phyloP scores from a whole-genome alignment of 1,140 invertebrate species.

The Zaprionus nigranus region DNA sequence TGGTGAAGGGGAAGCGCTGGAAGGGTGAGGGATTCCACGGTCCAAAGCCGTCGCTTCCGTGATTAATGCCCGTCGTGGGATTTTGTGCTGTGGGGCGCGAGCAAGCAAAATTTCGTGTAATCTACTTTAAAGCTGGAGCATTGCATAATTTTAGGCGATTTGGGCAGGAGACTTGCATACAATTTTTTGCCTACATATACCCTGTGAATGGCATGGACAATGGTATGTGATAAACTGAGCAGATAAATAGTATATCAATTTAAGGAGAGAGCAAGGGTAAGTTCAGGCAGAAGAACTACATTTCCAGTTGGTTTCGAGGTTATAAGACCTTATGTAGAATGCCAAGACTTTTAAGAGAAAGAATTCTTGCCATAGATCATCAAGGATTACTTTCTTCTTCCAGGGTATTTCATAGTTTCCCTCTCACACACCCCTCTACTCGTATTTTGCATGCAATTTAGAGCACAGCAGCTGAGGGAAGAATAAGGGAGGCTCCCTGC shows the following conservation, averaged over 20 bases:
- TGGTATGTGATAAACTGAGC: neutral
- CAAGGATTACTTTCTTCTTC: neutral
- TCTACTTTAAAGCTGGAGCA: constrained; percentile 78
- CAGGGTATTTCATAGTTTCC: neutral
- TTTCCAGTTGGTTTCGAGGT: no score
- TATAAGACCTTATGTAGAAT: no score
- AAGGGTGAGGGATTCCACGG: neutral
- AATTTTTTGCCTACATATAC: neutral
- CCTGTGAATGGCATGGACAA: neutral
- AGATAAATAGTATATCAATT: neutral
- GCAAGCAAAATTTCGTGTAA: constrained; percentile 73
- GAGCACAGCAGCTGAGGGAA: constrained; percentile 12
- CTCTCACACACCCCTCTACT: neutral
- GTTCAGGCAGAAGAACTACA: no score
- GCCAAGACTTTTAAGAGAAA: no score
- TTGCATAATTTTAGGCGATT: constrained; percentile 71
- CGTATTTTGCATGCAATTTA: constrained; percentile 37
- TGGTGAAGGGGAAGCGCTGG: neutral
- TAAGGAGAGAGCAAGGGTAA: no score
- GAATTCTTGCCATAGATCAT: no score
- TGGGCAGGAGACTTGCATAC: constrained; percentile 40
- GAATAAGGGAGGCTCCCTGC: no score
- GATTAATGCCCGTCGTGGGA: constrained; percentile 81
- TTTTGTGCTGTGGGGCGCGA: constrained; percentile 61
- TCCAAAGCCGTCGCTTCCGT: constrained; percentile 46